phyloP scores from a whole-genome alignment of 2,113 vertebrate genomes.

The Stictonetta naevosa region DNA sequence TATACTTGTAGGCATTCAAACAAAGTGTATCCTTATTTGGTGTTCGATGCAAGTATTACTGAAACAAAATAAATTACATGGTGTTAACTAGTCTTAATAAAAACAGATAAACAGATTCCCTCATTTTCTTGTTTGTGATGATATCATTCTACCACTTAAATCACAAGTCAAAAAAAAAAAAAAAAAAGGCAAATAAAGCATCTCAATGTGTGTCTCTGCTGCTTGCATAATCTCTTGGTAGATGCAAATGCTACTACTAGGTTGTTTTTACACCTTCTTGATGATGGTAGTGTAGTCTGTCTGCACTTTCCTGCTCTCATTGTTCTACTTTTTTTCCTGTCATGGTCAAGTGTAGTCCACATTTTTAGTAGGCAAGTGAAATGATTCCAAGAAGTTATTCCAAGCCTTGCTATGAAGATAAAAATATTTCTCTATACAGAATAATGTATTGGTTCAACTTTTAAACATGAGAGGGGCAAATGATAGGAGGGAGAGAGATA shows the following conservation, averaged over 20 bases:
- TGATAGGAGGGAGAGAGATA: not conserved
- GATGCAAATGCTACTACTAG: not conserved
- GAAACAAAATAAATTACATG: not conserved
- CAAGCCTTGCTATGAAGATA: not conserved
- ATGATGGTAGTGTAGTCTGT: not conserved
- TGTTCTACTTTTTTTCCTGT: not conserved
- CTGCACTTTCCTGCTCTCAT: not conserved
- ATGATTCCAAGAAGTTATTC: not conserved
- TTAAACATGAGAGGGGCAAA: not conserved
- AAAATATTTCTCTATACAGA: not conserved
- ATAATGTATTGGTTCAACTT: not conserved
- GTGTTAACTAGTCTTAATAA: not conserved
- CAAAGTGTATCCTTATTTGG: not conserved
- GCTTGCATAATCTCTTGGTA: not conserved
- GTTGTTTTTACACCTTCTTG: not conserved
- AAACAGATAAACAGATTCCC: not conserved
- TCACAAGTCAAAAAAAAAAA: not conserved
- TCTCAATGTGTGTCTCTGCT: not conserved
- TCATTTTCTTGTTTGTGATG: not conserved
- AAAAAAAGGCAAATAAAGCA: not conserved
- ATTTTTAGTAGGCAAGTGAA: not conserved
- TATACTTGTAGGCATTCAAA: not conserved
- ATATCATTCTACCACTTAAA: not conserved
- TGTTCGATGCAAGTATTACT: not conserved
- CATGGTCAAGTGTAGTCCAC: not conserved